A percentile compares a stretch with the other conserved stretches of the same genome.
phyloP scores from a whole-genome alignment of 2,797 vertebrate genomes.

The Menidia menidia region DNA sequence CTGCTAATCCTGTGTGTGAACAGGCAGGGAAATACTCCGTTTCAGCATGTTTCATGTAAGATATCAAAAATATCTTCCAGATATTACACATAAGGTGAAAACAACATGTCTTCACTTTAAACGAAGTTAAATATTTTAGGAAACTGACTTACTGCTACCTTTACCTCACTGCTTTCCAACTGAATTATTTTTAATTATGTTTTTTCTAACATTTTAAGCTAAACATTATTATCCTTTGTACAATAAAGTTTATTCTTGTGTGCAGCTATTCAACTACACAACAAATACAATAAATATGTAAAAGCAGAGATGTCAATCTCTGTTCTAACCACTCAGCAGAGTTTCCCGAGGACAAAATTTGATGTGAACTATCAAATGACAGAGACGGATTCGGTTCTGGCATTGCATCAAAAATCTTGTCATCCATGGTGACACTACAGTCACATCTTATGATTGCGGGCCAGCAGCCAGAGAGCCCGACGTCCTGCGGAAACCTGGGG shows the following conservation, averaged over 20 bases:
- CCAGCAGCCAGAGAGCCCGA: constrained; percentile 30
- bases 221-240: constrained; percentile 38
- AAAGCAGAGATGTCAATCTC: background rate
- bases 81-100: no score
- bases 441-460: constrained; percentile 58
- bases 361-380: background rate
- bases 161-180: no score
- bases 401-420: constrained; percentile 36
- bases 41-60: no score
- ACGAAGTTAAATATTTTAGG: no score
- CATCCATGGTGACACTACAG: constrained; percentile 41
- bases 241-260: constrained; percentile 8
- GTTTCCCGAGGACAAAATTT: no score
- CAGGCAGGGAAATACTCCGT: no score
- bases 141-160: no score
- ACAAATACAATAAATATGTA: background rate
- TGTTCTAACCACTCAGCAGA: background rate
- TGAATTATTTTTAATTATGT: background rate
- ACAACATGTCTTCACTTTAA: no score
- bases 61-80: no score
- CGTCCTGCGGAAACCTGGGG: constrained; percentile 43
- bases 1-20: no score
- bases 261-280: constrained; percentile 21
- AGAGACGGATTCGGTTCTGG: constrained; percentile 15
- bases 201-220: background rate